Evolutionary conservation across 1,140 invertebrate genomes (phyloP), one percentile per base, ranked within the genome.

Genomic region (Triops cancriformis): DNA sequence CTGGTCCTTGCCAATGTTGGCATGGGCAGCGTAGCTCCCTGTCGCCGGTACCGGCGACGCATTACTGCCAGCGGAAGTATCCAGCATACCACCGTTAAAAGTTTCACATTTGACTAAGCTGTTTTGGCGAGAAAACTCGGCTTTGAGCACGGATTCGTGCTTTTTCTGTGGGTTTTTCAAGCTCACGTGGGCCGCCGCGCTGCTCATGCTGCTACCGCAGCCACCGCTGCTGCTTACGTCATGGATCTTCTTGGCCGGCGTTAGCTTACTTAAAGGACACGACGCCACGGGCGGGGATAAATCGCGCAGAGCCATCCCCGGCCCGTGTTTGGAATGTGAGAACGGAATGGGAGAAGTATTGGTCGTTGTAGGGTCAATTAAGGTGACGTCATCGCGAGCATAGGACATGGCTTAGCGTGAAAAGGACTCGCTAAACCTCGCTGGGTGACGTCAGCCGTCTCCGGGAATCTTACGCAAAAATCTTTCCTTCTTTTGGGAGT

Each of bases 21-120:
- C n/a, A 37, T 37, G 31, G 51, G 23, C 2, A 23, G 10, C 51
- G 14, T 64, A 64, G 51, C 18, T 64, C n/a, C 10, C 23, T 23
- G 51, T 64, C 51, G 51, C 51, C 51, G 23, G 51, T 23, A 64
- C 51, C 11, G 51, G 51, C n/a, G 51, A 64, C 51, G 51, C 18
- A 23, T 64, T 64, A 23, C 51, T 6, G 9, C 10, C 51, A 64
- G 10, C 51, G 51, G 51, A 64, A 64, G 51, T n/a, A 64, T 64
- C 51, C 14, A 64, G 51, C 9, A 64, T 18, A 64, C 51, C 51
- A 14, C 51, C 51, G 51, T 64, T 64, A 64, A 64, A 64, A 23
- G 51, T 64, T 64, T 64, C 51, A 64, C 51, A 64, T 64, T 23
- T 64, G 23, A 64, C 51, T 64, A 64, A 64, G 51, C 51, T 64